Evolutionary conservation across 1,140 invertebrate genomes (phyloP).

Genomic region (Caenorhabditis inopinata): DNA sequence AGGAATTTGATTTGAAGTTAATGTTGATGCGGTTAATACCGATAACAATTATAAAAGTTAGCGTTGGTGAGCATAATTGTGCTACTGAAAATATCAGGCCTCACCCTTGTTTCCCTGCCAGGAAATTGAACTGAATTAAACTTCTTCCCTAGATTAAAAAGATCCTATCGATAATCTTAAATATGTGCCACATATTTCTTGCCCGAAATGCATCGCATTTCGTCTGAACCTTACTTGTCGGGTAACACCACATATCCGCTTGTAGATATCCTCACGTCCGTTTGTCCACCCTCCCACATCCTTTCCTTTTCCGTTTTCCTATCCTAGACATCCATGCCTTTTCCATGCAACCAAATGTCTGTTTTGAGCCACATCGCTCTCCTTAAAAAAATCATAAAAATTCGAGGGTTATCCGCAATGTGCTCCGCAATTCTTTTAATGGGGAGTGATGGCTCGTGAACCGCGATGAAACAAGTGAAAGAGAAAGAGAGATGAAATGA

Average conservation of each 20-base stretch:
- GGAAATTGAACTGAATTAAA: slow-evolving; percentile 3
- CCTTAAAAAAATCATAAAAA: slow-evolving; percentile 16
- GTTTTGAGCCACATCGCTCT: background rate
- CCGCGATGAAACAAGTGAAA: slow-evolving; percentile 17
- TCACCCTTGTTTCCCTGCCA: background rate
- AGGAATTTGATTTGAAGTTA: no score
- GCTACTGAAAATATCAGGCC: no score
- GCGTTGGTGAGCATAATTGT: no score
- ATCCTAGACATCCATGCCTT: background rate
- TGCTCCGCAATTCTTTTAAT: slow-evolving; percentile 30
- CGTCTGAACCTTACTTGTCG: no score
- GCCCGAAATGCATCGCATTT: no score
- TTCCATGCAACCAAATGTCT: background rate
- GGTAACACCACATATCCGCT: no score
- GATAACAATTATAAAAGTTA: no score
- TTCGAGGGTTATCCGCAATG: background rate
- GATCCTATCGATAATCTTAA: no score
- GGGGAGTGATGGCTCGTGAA: slow-evolving; percentile 20
- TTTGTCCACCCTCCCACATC: slow-evolving; percentile 12
- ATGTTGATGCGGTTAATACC: no score
- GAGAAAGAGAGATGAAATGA: slow-evolving; percentile 26
- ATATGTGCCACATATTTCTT: no score
- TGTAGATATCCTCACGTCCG: no score
- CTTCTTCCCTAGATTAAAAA: no score
- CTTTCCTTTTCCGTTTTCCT: background rate